These are phyloP conservation scores for Turritopsis rubra DNA, from an alignment of 30 jellyfish, hydroid and myxozoan species.

Conservation along the genomic window DNA sequence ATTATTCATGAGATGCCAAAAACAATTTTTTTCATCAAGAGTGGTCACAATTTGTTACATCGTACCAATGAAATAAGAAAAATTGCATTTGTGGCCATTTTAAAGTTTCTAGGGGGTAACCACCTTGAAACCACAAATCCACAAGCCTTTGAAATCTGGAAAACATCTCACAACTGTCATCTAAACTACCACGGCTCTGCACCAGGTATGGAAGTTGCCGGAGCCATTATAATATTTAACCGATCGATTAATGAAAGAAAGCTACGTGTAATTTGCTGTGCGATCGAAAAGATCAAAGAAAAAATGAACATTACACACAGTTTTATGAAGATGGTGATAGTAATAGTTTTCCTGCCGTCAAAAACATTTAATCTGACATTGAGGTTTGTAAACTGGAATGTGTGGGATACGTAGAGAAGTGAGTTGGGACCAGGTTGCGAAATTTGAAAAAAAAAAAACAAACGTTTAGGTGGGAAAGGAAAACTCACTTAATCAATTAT, in stretches of 20 bases:
- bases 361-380: background rate
- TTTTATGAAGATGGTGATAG: conserved; percentile 29
- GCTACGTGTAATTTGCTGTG: no score
- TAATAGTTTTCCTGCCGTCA: conserved; percentile 16
- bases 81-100: no score
- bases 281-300: no score
- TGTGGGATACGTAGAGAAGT: conserved; percentile 27
- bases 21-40: no score
- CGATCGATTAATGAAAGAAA: background rate
- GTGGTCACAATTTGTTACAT: no score
- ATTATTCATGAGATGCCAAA: no score
- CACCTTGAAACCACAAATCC: background rate
- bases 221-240: conserved; percentile 4
- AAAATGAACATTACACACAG: background rate
- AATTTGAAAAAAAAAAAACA: no score
- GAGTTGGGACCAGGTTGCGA: conserved; percentile 25
- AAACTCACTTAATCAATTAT: background rate
- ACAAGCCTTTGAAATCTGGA: conserved; percentile 17
- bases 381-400: conserved; percentile 18
- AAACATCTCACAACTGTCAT: conserved; percentile 7
- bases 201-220: conserved; percentile 4
- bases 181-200: conserved; percentile 19
- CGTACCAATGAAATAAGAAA: no score
- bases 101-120: no score
- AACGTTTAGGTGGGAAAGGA: background rate